Percentiles rank a stretch among this genome's conserved stretches.
These are phyloP conservation scores for Dryococelus australis DNA, from an alignment of 2,888 invertebrate species.

Conservation along the genomic window DNA sequence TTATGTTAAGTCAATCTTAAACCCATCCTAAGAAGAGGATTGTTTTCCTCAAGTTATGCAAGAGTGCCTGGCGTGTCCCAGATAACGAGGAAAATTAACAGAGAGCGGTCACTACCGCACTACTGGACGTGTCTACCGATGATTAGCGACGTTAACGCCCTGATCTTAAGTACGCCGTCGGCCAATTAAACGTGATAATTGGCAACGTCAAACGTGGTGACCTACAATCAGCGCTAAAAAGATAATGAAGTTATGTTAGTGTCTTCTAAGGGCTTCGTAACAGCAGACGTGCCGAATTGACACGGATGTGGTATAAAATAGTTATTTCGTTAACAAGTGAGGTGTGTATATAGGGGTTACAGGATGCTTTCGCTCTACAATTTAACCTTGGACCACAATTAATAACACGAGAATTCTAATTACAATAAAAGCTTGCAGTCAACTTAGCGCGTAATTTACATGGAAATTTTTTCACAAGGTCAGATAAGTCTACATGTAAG, in stretches of 20 bases:
- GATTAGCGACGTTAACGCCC: not conserved
- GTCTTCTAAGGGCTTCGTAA: not conserved
- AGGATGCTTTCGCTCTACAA: no score
- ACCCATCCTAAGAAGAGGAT: not conserved
- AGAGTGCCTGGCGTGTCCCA: not conserved
- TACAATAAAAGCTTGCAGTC: no score
- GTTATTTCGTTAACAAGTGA: no score
- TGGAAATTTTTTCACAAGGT: no score
- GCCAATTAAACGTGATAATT: slow-evolving; percentile 1
- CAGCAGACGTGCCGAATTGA: not conserved
- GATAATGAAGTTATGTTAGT: not conserved
- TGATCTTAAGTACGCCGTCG: not conserved
- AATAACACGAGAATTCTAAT: no score
- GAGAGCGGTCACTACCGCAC: not conserved
- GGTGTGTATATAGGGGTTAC: no score
- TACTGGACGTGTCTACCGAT: not conserved
- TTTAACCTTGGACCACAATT: no score
- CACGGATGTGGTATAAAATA: not conserved
- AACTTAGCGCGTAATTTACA: no score
- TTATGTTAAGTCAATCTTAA: no score
- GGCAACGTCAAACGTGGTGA: not conserved
- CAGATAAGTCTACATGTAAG: no score
- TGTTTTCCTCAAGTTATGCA: not conserved
- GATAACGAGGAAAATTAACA: not conserved
- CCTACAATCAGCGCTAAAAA: not conserved